Evolutionary conservation across 2,888 invertebrate species (phyloP).

Genomic region (Eudasyphora cyanicolor): DNA sequence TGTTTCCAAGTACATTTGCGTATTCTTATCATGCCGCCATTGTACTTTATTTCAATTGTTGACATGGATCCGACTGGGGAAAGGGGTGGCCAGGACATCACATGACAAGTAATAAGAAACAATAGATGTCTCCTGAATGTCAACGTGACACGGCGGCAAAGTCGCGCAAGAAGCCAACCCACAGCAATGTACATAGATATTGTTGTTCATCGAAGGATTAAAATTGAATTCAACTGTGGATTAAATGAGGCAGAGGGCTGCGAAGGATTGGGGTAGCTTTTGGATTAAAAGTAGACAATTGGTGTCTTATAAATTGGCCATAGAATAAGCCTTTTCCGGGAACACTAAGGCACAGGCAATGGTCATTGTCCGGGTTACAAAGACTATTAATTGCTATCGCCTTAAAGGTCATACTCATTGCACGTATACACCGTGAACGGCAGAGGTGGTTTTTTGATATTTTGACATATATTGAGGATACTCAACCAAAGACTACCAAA

Average conservation of each 20-base stretch:
- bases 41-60: conserved; percentile 33
- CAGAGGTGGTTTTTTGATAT: too few relatives aligned
- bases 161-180: not conserved
- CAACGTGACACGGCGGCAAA: not conserved
- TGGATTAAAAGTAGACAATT: not conserved
- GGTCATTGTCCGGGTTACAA: too few relatives aligned
- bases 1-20: not conserved
- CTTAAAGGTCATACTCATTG: too few relatives aligned
- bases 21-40: not conserved
- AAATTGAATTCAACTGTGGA: not conserved
- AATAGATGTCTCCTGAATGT: conserved; percentile 35
- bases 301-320: not conserved
- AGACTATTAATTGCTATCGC: too few relatives aligned
- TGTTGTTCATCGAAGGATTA: not conserved
- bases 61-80: too few relatives aligned
- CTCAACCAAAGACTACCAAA: too few relatives aligned
- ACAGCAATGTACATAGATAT: not conserved
- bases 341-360: too few relatives aligned
- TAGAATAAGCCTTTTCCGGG: not conserved
- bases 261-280: not conserved
- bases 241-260: not conserved
- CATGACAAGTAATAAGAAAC: conserved; percentile 13
- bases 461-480: too few relatives aligned
- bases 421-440: too few relatives aligned
- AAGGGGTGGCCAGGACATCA: too few relatives aligned